phyloP scores from a whole-genome alignment of 2,888 invertebrate genomes.

The Brenthis ino region DNA sequence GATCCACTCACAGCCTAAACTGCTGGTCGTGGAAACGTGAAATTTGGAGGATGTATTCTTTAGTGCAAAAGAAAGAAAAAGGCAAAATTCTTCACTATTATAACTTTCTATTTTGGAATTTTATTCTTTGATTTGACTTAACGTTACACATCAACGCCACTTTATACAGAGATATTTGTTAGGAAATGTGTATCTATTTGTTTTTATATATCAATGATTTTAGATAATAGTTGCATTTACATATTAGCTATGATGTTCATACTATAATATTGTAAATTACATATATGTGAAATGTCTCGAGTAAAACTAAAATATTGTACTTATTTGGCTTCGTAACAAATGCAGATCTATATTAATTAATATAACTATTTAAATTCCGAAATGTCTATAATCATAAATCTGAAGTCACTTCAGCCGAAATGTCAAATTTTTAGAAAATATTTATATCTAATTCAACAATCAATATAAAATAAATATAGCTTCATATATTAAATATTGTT shows the following conservation, averaged over 20 bases:
- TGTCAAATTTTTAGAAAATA: background rate
- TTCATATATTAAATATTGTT: too few species aligned
- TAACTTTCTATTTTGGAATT: too few species aligned
- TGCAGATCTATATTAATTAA: background rate
- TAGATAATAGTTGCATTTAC: conserved; percentile 25
- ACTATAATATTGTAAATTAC: conserved; percentile 2
- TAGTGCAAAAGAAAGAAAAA: too few species aligned
- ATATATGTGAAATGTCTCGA: background rate
- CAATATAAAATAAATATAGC: background rate
- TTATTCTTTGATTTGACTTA: too few species aligned
- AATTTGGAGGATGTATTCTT: too few species aligned
- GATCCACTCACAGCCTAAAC: too few species aligned
- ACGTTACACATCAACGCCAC: too few species aligned
- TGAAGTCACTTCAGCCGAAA: background rate
- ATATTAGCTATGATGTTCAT: conserved; percentile 11
- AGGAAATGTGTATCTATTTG: too few species aligned
- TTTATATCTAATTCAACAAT: background rate
- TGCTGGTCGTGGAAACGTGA: too few species aligned
- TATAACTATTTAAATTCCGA: background rate
- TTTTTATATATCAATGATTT: background rate
- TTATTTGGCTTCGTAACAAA: background rate
- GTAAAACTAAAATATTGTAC: background rate
- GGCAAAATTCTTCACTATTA: too few species aligned
- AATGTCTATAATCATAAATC: background rate
- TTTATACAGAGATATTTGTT: too few species aligned